Conservation (phyloP, 2,888 invertebrate species). For the Catocala sponsa region DNA sequence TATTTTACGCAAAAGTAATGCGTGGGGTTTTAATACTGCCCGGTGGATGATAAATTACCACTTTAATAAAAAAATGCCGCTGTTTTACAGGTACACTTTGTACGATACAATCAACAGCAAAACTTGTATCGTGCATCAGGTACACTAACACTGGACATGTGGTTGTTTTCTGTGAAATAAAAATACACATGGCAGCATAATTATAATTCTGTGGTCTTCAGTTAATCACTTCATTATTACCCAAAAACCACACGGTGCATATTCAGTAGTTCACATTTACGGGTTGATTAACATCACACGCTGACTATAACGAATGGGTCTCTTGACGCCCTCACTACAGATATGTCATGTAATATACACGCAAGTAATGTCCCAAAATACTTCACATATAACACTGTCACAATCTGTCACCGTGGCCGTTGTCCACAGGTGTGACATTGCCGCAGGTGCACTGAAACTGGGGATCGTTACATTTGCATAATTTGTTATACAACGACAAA, state of each 20-base stretch:
- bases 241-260: slow-evolving; percentile 1
- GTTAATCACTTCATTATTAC: neutral
- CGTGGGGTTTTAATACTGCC: too few species aligned
- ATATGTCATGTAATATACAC: slow-evolving; percentile 14
- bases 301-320: slow-evolving; percentile 10
- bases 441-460: slow-evolving; percentile 39
- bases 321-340: slow-evolving; percentile 2
- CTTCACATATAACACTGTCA: slow-evolving; percentile 8
- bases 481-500: slow-evolving; percentile 40
- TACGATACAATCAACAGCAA: too few species aligned
- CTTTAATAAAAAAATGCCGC: too few species aligned
- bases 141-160: too few species aligned
- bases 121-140: too few species aligned
- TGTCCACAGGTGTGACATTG: slow-evolving; percentile 44
- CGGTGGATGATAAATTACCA: too few species aligned
- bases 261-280: slow-evolving; percentile 5
- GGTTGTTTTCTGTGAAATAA: too few species aligned
- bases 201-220: neutral
- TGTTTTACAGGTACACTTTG: too few species aligned
- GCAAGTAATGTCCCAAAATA: slow-evolving; percentile 10
- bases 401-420: slow-evolving; percentile 32
- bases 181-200: neutral
- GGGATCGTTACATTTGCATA: slow-evolving; percentile 47
- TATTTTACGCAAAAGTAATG: too few species aligned
- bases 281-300: slow-evolving; percentile 21